These are phyloP conservation scores for Scaptodrosophila latifasciaeformis DNA, from an alignment of 2,888 invertebrate genomes.

Conservation along the genomic window DNA sequence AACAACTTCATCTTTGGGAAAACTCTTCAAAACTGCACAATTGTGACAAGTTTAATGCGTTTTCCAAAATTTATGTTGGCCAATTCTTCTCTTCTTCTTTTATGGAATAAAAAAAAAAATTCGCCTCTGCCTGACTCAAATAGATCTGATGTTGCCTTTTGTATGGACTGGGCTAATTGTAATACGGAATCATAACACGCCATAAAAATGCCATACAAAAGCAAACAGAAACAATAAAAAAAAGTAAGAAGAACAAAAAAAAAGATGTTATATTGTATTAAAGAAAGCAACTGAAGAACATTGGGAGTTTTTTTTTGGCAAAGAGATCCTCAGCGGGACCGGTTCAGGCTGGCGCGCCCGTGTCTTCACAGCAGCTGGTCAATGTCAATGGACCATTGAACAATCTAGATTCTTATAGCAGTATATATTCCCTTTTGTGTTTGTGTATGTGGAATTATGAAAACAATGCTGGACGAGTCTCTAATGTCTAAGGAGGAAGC, in stretches of 20 bases:
- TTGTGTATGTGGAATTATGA: too few species aligned
- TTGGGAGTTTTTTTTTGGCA: too few species aligned
- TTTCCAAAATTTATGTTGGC: slow-evolving; percentile 38
- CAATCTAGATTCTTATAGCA: too few species aligned
- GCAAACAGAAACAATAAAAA: slow-evolving; percentile 5
- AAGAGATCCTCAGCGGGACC: slow-evolving; percentile 30
- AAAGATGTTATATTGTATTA: too few species aligned
- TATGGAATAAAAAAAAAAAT: too few species aligned
- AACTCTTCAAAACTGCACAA: slow-evolving; percentile 36
- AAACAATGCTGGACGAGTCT: slow-evolving; percentile 43
- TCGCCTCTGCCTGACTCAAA: not conserved
- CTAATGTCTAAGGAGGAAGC: slow-evolving; percentile 30
- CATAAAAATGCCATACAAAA: slow-evolving; percentile 58
- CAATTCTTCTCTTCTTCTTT: slow-evolving; percentile 7
- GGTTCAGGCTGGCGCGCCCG: slow-evolving; percentile 29
- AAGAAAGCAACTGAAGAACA: too few species aligned
- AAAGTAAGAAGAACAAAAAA: slow-evolving; percentile 11
- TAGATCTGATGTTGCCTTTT: slow-evolving; percentile 48
- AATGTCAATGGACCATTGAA: slow-evolving; percentile 27
- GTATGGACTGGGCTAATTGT: slow-evolving; percentile 62
- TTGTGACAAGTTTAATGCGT: slow-evolving; percentile 58
- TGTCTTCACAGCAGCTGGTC: slow-evolving; percentile 50
- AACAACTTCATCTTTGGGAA: too few species aligned
- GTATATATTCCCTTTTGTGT: too few species aligned
- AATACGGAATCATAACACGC: slow-evolving; percentile 64